Evolutionary conservation across 2,888 invertebrate genomes (phyloP), one percentile per base, ranked within the genome.

Genomic region (Diabrotica balteata): DNA sequence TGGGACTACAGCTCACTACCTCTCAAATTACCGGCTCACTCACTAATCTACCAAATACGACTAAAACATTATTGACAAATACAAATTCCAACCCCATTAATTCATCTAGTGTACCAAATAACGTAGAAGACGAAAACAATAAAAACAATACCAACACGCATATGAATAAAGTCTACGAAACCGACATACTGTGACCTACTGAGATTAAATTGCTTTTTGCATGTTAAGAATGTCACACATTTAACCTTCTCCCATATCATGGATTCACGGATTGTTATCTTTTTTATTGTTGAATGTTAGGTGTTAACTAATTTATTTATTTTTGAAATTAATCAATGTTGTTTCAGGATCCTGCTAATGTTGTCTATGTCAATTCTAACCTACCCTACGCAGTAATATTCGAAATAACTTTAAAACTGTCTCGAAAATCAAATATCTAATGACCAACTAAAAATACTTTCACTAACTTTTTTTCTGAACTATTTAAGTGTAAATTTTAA

Each of bases 121-220:
- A 60, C 67, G 62, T 71, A 59, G 69, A 70, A 58, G 70, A 75
- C 61, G 71, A 68, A 69, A 75, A 73, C 53, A 67, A 68, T 44
- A 67, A 66, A 59, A 66, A 67, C 57, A 67, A 55, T 17, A 78
- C 77, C 72, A 69, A 81, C 82, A 87, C 90, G 73, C 72, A 73
- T 59, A 91, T 91, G 69, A 91, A 90, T 59, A 93, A 94, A 85
- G 91, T 94, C 77, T 96, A 95, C 85, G 95, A 96, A 87, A 96
- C 96, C 76, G 96, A 96, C 84, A 96, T 96, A 86, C 93, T 96
- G 89, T 96, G 93, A 93, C 90, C 86, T 84, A 73, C 68, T 68
- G 70, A 66, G 67, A 70, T 71, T 66, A 72, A 67, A 74, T 70
- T 77, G 76, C 77, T 76, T 72, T 76, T 74, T 76, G 79, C 76